These are phyloP conservation scores for Chromis chromis DNA, from an alignment of 2,797 vertebrate genomes.

Conservation along the genomic window DNA sequence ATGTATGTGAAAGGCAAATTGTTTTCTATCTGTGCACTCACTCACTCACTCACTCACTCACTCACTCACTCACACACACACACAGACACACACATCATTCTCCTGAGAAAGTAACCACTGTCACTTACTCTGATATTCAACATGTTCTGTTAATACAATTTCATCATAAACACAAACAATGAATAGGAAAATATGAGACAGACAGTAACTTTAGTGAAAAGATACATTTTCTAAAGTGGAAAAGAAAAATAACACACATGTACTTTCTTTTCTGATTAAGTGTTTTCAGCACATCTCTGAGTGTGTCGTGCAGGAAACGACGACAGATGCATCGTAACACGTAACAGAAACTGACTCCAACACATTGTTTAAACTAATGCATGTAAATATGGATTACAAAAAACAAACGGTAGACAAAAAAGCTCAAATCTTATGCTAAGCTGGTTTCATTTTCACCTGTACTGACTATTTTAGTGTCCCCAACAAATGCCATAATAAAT, in stretches of 20 bases:
- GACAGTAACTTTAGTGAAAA: constrained; percentile 8
- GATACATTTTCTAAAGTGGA: constrained; percentile 14
- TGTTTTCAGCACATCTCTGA: neutral
- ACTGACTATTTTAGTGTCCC: constrained; percentile 25
- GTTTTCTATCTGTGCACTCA: constrained; percentile 4
- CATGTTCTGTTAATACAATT: constrained; percentile 17
- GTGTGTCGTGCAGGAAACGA: constrained; percentile 7
- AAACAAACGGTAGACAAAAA: neutral
- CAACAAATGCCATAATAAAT: constrained; percentile 28
- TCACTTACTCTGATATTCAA: constrained; percentile 36
- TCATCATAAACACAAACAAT: constrained; percentile 31
- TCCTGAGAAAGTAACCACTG: constrained; percentile 28
- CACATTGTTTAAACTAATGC: constrained; percentile 4
- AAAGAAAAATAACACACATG: neutral
- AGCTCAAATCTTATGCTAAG: neutral
- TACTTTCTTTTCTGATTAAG: neutral
- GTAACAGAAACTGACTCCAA: constrained; percentile 18
- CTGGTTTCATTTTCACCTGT: constrained; percentile 2
- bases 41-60: neutral
- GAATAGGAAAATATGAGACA: constrained; percentile 22
- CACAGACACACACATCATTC: neutral
- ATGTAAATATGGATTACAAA: constrained; percentile 2
- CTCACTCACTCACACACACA: constrained; percentile 2
- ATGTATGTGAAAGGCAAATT: constrained; percentile 28
- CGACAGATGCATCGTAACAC: constrained; percentile 9